Evolutionary conservation across 2,888 invertebrate species (phyloP).

Genomic region (Agriopis marginaria): DNA sequence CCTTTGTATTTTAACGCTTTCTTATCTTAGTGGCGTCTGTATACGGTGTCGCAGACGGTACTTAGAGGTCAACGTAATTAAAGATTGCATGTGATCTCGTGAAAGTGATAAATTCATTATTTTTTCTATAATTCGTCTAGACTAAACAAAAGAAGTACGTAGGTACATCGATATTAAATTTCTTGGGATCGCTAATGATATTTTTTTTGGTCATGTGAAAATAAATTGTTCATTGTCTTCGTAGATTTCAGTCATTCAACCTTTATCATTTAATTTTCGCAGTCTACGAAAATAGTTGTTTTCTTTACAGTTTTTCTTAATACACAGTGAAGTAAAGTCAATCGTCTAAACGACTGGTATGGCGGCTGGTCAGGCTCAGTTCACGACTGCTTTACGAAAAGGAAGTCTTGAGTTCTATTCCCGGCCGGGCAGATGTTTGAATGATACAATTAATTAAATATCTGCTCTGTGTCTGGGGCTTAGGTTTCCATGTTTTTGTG

Average conservation of each 20-base stretch:
- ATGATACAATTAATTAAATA: no score
- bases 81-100: constrained; percentile 42
- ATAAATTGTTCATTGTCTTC: constrained; percentile 19
- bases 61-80: constrained; percentile 44
- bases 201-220: constrained; percentile 24
- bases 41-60: constrained; percentile 47
- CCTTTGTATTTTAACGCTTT: constrained; percentile 64
- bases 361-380: no score
- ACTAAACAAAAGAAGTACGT: neutral
- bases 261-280: neutral
- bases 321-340: no score
- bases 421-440: no score
- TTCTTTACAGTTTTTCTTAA: neutral
- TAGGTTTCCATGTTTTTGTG: no score
- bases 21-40: constrained; percentile 55
- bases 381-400: no score
- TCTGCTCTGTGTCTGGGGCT: no score
- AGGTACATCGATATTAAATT: constrained; percentile 18
- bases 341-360: no score
- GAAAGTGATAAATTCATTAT: constrained; percentile 26
- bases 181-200: constrained; percentile 20
- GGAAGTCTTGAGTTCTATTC: no score
- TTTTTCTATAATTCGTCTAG: constrained; percentile 20
- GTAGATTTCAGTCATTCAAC: neutral
- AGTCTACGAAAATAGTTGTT: neutral